Conservation (phyloP, 2,797 vertebrate species). For the Hemitrygon akajei region DNA sequence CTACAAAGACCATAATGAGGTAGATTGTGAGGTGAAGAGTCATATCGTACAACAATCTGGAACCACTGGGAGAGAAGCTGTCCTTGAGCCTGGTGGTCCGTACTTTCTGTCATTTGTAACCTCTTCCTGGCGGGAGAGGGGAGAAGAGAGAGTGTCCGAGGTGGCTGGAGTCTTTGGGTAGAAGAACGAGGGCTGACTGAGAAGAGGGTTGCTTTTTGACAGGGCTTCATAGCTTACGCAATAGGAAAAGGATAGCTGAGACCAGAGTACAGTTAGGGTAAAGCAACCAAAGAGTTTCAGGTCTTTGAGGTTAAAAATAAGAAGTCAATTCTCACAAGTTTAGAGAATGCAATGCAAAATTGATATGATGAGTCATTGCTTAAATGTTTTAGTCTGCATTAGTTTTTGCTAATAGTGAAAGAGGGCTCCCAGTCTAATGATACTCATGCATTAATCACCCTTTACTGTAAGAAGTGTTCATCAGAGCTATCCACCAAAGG, state of each 20-base stretch:
- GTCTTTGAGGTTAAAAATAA: not conserved
- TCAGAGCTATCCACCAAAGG: not conserved
- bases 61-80: too few relatives aligned
- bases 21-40: too few relatives aligned
- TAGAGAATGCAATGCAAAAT: constrained; percentile 15
- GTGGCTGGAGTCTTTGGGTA: not conserved
- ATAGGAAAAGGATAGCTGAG: not conserved
- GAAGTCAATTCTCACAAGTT: not conserved
- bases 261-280: too few relatives aligned
- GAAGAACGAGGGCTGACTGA: not conserved
- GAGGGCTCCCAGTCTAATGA: constrained; percentile 6
- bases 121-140: too few relatives aligned
- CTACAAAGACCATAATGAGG: too few relatives aligned
- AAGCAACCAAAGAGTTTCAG: not conserved
- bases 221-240: not conserved
- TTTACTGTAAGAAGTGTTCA: constrained; percentile 18
- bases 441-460: constrained; percentile 22
- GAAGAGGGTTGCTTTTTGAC: not conserved
- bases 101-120: too few relatives aligned
- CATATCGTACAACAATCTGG: too few relatives aligned
- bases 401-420: constrained; percentile 18
- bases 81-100: too few relatives aligned
- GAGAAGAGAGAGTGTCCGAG: too few relatives aligned
- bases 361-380: constrained; percentile 18
- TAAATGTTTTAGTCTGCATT: constrained; percentile 18